phyloP scores from a whole-genome alignment of 2,888 invertebrate species.

The Drosophila emarginata region DNA sequence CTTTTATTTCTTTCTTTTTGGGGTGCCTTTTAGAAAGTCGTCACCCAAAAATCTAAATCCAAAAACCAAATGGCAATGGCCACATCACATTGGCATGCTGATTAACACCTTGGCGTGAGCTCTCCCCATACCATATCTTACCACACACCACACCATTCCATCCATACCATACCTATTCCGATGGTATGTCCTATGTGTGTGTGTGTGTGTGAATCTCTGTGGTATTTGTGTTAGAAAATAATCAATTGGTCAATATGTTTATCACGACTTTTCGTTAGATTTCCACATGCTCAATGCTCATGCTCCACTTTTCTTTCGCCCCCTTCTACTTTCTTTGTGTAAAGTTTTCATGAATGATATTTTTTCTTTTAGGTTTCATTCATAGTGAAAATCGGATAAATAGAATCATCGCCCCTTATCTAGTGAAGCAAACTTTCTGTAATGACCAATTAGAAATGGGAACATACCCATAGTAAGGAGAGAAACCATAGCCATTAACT shows the following conservation, averaged over 20 bases:
- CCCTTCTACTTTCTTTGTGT: neutral
- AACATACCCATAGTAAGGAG: too few species aligned
- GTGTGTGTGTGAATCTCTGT: conserved; percentile 28
- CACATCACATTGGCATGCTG: conserved; percentile 57
- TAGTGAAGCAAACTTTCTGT: neutral
- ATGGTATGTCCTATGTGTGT: conserved; percentile 31
- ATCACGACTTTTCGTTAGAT: conserved; percentile 69
- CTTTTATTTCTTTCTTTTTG: neutral
- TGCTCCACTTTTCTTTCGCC: conserved; percentile 61
- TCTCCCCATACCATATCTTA: conserved; percentile 22
- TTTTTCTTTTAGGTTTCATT: neutral
- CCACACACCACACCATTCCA: neutral
- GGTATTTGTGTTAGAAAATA: conserved; percentile 61
- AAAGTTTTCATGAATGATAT: conserved; percentile 62
- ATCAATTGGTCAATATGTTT: conserved; percentile 76
- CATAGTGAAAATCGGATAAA: neutral
- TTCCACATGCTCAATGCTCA: conserved; percentile 38
- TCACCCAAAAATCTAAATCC: conserved; percentile 65
- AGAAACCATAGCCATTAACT: too few species aligned
- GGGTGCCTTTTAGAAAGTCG: conserved; percentile 66
- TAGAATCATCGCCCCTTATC: too few species aligned
- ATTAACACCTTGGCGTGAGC: conserved; percentile 68
- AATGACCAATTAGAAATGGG: neutral
- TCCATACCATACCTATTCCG: neutral
- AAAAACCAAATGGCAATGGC: conserved; percentile 13